Evolutionary conservation across 1,140 invertebrate species (phyloP).

Genomic region (Caenorhabditis tropicalis): DNA sequence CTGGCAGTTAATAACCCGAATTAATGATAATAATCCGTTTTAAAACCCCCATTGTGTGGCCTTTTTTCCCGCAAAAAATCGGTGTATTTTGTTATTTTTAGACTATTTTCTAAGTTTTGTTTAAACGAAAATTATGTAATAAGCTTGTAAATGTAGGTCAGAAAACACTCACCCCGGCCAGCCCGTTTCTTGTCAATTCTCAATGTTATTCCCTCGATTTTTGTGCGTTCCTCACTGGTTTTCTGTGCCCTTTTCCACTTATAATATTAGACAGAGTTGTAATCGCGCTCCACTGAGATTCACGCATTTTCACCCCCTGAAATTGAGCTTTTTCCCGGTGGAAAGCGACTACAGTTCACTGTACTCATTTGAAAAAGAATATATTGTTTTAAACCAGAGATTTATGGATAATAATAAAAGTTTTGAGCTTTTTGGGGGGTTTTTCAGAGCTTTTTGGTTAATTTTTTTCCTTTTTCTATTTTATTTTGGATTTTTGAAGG

Average conservation of each 20-base stretch:
- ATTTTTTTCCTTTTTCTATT: no score
- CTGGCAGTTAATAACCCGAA: neutral
- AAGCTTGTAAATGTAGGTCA: neutral
- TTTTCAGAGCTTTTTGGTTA: no score
- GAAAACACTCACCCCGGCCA: neutral
- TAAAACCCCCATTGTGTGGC: no score
- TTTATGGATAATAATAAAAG: no score
- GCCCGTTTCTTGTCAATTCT: constrained; percentile 5
- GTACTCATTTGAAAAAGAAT: no score
- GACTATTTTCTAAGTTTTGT: neutral
- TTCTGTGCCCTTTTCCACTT: neutral
- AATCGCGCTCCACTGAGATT: no score
- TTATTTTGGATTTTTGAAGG: no score
- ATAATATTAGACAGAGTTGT: neutral
- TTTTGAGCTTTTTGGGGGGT: no score
- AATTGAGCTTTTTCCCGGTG: neutral
- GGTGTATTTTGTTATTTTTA: neutral
- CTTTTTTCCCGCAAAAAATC: neutral
- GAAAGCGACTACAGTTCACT: no score
- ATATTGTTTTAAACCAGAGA: no score
- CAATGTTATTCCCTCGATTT: neutral
- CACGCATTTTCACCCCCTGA: no score
- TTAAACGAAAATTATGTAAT: neutral
- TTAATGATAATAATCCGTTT: no score
- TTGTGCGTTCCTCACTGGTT: neutral